phyloP scores from a whole-genome alignment of 2,797 vertebrate species.

The Poecilia gillii region DNA sequence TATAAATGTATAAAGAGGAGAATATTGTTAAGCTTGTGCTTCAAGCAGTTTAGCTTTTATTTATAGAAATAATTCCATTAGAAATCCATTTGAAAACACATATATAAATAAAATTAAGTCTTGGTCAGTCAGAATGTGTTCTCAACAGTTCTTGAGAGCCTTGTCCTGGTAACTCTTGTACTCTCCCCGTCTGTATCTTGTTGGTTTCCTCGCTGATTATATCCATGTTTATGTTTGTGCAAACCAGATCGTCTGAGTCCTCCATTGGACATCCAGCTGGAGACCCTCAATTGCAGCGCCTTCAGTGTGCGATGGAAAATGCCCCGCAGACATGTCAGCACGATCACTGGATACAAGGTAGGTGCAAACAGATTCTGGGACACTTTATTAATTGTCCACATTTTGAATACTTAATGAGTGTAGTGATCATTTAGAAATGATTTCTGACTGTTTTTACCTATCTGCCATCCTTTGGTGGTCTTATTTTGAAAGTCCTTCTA shows the following conservation, averaged over 20 bases:
- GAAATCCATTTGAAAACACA: not conserved
- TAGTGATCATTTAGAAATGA: not conserved
- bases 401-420: not conserved
- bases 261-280: conserved; percentile 87
- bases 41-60: not conserved
- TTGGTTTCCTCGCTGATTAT: not conserved
- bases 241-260: conserved; percentile 88
- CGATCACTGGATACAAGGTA: conserved; percentile 91
- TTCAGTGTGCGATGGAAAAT: conserved; percentile 91
- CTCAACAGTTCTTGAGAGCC: not conserved
- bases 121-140: not conserved
- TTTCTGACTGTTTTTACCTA: not conserved
- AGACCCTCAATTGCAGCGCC: conserved; percentile 90
- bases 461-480: not conserved
- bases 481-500: not conserved
- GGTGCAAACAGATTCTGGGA: conserved; percentile 8
- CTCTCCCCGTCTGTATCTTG: not conserved
- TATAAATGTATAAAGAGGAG: not conserved
- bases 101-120: not conserved
- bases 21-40: not conserved
- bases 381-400: not conserved
- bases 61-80: not conserved
- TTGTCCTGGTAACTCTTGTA: not conserved
- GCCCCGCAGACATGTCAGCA: conserved; percentile 84
- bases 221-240: conserved; percentile 26